Percentiles rank a stretch among this genome's conserved stretches.
Evolutionary conservation across 2,113 vertebrate genomes (phyloP).

Genomic region (Brachyhypopomus gauderio): DNA sequence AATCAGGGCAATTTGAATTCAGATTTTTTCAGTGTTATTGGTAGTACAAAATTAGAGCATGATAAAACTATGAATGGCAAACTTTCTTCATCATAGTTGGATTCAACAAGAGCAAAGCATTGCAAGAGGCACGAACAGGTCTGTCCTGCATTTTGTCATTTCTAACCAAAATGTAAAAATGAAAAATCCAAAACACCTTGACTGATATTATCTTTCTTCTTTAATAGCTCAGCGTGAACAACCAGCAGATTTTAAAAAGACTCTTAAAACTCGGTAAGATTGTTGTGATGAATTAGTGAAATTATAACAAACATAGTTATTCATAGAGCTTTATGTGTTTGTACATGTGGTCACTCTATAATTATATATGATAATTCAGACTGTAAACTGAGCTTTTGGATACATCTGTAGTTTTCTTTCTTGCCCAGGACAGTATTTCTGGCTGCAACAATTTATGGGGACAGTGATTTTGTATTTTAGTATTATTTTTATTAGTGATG

Average conservation of each 20-base stretch:
- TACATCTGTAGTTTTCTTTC: no score
- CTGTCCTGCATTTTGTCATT: background rate
- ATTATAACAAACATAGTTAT: background rate
- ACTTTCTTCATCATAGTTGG: slow-evolving; percentile 74
- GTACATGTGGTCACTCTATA: background rate
- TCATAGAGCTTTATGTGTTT: background rate
- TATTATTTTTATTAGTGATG: no score
- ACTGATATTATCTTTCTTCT: background rate
- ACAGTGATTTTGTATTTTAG: no score
- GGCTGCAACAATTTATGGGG: no score
- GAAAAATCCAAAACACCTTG: background rate
- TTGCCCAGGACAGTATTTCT: no score
- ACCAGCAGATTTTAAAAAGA: slow-evolving; percentile 69
- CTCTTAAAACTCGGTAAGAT: slow-evolving; percentile 59
- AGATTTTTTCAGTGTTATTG: background rate
- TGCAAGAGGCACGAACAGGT: slow-evolving; percentile 73
- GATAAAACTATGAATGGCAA: background rate
- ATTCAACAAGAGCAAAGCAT: slow-evolving; percentile 79
- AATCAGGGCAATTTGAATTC: background rate
- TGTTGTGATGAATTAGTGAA: no score
- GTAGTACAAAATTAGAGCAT: background rate
- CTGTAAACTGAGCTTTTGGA: background rate
- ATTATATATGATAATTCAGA: background rate
- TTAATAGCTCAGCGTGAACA: slow-evolving; percentile 63
- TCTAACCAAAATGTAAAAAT: background rate